These are phyloP conservation scores for Trachymyrmex cornetzi DNA, from an alignment of 1,140 invertebrate species.

Conservation along the genomic window DNA sequence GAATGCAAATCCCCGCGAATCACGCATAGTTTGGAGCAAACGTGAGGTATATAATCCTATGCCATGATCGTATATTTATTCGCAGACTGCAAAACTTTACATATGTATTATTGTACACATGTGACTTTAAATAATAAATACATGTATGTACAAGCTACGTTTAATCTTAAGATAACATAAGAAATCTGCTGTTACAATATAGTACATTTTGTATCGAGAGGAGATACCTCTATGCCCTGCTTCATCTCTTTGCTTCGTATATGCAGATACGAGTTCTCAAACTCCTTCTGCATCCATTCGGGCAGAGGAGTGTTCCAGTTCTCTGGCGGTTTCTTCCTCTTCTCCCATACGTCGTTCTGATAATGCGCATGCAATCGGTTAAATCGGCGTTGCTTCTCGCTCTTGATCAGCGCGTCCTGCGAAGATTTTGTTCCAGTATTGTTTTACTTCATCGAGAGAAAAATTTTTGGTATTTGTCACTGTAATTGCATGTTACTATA, in stretches of 20 bases:
- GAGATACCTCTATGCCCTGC: background rate
- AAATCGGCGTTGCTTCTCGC: conserved; percentile 89
- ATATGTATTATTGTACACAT: background rate
- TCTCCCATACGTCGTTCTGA: conserved; percentile 92
- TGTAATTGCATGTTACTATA: too few relatives aligned
- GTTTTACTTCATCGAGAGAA: background rate
- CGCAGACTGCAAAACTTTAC: background rate
- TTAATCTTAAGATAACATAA: conserved; percentile 6
- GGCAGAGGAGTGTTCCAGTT: conserved; percentile 94
- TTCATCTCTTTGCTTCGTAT: conserved; percentile 89
- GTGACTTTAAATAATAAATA: conserved; percentile 32
- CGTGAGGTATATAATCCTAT: background rate
- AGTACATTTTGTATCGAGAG: conserved; percentile 28
- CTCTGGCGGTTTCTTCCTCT: conserved; percentile 90
- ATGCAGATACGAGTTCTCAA: conserved; percentile 90
- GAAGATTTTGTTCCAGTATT: conserved; percentile 36
- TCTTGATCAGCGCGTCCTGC: conserved; percentile 90
- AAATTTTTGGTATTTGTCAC: too few relatives aligned
- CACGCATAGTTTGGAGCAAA: too few relatives aligned
- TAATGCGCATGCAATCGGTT: conserved; percentile 90
- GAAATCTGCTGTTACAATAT: conserved; percentile 51
- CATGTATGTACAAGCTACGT: background rate
- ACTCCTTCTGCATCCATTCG: conserved; percentile 90
- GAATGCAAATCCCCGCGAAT: too few relatives aligned
- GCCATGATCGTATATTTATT: background rate